Conservation (phyloP, 2,113 vertebrate genomes). For the Indicator maculatus region DNA sequence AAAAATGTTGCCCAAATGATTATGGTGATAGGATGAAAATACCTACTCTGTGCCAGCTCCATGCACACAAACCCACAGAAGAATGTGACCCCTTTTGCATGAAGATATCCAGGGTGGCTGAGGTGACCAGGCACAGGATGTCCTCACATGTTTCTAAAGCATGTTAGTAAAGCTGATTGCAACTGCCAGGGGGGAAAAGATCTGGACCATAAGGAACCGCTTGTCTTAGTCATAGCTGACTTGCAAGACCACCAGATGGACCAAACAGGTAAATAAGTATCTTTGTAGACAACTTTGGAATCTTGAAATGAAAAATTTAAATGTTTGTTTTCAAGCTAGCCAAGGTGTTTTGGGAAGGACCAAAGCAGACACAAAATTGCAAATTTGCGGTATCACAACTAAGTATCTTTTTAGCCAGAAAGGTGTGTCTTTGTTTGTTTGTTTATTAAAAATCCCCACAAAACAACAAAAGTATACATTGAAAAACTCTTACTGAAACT, state of each 20-base stretch:
- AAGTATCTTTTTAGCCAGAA: background rate
- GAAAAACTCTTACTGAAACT: background rate
- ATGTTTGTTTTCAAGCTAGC: background rate
- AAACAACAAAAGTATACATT: background rate
- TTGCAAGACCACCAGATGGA: background rate
- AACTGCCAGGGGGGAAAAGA: background rate
- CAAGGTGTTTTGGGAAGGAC: background rate
- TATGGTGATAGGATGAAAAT: background rate
- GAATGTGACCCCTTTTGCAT: background rate
- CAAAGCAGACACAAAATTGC: background rate
- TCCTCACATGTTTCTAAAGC: accelerated
- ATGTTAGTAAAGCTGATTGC: background rate
- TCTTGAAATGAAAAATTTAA: background rate
- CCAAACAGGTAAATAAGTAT: background rate
- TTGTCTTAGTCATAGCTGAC: background rate
- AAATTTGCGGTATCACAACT: background rate
- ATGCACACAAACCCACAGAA: background rate
- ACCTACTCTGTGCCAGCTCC: background rate
- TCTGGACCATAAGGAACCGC: background rate
- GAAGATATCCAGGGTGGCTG: background rate
- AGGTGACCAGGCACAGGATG: background rate
- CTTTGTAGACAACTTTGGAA: background rate
- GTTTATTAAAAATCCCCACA: no score
- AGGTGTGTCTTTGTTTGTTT: background rate
- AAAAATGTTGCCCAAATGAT: background rate